Base-by-base conservation (phyloP, 2,113 vertebrate species). In the Polyodon spathula region DNA sequence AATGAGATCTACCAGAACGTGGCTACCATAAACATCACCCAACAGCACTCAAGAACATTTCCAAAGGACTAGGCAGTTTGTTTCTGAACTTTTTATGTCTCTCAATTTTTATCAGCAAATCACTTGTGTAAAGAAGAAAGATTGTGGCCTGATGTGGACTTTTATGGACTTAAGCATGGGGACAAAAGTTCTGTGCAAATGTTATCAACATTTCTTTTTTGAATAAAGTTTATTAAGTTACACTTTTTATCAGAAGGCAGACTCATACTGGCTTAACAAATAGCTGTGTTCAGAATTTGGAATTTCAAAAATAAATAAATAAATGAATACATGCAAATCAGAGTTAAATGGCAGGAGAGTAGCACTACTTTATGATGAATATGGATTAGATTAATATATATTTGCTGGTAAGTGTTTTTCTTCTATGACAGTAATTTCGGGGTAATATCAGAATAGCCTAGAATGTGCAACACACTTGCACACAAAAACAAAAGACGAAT, bases 51-150 rank as follows among this genome's bases (percentile, higher is more conserved):
- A 60, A n/a, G n/a, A 60, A 52, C 44, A 5, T 59, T 70, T 63
- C 46, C 43, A 59, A 61, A 27, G 57, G 52, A 48, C 15, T 46
- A 40, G 63, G 56, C 12, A 56, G 14, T 50, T 46, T 42, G 53
- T 11, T 44, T 44, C 4, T 44, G 42, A 9, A 11, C 14, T 53
- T 53, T 43, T 38, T 17, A 41, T 11, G 8, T 8, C 9, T 42
- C 59, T 63, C 58, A 56, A 61, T 70, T 78, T 70, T 70, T 70
- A 73, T 41, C 54, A 76, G 65, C 64, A 52, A 43, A 59, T 46
- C 59, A 40, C 50, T 68, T 65, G 48, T 54, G 14, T 67, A 62
- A 59, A 70, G 67, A 77, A 67, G 66, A 38, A 48, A 54, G 63
- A 41, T 52, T 66, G 65, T 70, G 62, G 61, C 54, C 42, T 63